phyloP scores from a whole-genome alignment of 2,797 vertebrate genomes.

The Mallotus villosus region DNA sequence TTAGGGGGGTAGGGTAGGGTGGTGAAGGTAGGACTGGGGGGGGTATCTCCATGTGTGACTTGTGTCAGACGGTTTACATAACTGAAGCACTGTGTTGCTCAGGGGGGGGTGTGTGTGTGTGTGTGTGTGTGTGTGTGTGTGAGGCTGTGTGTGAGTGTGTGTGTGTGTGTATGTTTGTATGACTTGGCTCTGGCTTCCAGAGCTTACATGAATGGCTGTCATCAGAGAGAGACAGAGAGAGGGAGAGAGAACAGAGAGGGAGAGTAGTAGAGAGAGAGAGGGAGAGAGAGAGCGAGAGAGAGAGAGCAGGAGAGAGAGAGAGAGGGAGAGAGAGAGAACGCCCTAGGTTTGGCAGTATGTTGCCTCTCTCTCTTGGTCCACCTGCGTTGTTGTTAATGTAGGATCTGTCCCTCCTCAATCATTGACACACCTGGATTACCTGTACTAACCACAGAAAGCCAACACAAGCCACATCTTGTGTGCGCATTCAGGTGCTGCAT shows the following conservation, averaged over 20 bases:
- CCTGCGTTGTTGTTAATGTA: slow-evolving; percentile 77
- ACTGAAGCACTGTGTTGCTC: too few species aligned
- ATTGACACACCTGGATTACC: slow-evolving; percentile 82
- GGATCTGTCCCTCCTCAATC: slow-evolving; percentile 83
- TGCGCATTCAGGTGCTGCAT: slow-evolving; percentile 63
- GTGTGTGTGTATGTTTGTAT: slow-evolving; percentile 28
- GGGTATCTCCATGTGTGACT: too few species aligned
- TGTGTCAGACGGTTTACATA: too few species aligned
- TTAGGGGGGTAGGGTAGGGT: too few species aligned
- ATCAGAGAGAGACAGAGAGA: slow-evolving; percentile 22
- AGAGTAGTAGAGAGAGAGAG: slow-evolving; percentile 24
- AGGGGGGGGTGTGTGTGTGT: neutral
- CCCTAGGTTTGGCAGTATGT: slow-evolving; percentile 60
- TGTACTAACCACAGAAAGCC: slow-evolving; percentile 75
- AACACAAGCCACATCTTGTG: slow-evolving; percentile 77
- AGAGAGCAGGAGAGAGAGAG: neutral
- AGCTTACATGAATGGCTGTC: slow-evolving; percentile 34
- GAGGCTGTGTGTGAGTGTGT: neutral
- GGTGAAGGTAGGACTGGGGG: too few species aligned
- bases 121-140: neutral
- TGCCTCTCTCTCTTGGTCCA: slow-evolving; percentile 68
- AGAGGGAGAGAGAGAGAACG: slow-evolving; percentile 21
- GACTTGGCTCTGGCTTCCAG: slow-evolving; percentile 40
- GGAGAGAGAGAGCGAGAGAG: slow-evolving; percentile 3
- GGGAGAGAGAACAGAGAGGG: slow-evolving; percentile 16